Conservation (phyloP, 2,888 invertebrate genomes). For the Abrostola triplasia region DNA sequence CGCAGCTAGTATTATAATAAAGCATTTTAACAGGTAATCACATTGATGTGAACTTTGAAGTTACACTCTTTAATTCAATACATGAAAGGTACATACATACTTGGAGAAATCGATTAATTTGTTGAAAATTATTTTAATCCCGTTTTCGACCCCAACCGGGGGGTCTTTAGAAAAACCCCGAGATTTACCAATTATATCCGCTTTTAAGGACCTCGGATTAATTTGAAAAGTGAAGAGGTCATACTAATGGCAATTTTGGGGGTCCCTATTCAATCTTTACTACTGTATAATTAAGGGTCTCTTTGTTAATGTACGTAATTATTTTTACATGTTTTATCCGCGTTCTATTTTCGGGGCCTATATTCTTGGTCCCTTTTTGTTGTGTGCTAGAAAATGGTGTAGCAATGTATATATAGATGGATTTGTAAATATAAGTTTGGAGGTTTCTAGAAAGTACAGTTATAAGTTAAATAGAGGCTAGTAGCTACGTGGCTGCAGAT, state of each 20-base stretch:
- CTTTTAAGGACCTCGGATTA: conserved; percentile 27
- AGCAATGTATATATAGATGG: too few species aligned
- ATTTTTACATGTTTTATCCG: not conserved
- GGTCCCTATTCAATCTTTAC: not conserved
- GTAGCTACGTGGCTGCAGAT: too few species aligned
- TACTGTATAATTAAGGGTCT: not conserved
- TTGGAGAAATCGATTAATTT: conserved; percentile 20
- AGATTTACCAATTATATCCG: conserved; percentile 21
- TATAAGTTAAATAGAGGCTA: too few species aligned
- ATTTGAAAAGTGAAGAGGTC: conserved; percentile 11
- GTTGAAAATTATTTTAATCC: conserved; percentile 15
- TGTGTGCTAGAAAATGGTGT: too few species aligned
- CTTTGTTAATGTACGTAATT: not conserved
- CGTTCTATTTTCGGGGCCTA: not conserved
- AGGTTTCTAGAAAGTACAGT: too few species aligned
- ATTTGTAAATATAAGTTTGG: too few species aligned
- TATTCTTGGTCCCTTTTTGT: too few species aligned
- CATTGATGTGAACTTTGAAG: too few species aligned
- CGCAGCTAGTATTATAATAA: too few species aligned
- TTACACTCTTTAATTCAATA: too few species aligned
- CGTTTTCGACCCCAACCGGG: conserved; percentile 8
- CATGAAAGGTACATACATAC: not conserved
- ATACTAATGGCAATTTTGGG: conserved; percentile 6
- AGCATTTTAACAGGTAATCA: too few species aligned
- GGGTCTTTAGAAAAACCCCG: conserved; percentile 19